phyloP scores from a whole-genome alignment of 2,797 vertebrate species.

The Pipistrellus kuhlii region DNA sequence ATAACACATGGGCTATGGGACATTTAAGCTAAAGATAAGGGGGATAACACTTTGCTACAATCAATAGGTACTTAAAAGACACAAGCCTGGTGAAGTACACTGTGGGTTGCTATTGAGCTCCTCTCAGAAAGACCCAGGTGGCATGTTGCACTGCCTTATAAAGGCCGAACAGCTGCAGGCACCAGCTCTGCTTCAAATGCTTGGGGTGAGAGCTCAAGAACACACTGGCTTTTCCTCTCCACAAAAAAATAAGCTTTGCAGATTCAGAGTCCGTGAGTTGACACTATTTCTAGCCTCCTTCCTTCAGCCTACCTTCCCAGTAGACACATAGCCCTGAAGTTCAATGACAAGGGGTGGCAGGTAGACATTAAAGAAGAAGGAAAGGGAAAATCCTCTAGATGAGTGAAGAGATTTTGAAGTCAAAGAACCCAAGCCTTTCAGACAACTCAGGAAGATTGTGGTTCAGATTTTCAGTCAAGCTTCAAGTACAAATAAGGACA shows the following conservation, averaged over 20 bases:
- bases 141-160: neutral
- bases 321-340: neutral
- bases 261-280: neutral
- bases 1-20: neutral
- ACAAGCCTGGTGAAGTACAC: neutral
- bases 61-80: neutral
- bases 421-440: neutral
- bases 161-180: neutral
- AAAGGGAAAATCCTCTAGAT: neutral
- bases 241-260: neutral
- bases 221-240: fast-evolving
- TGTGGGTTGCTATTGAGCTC: neutral
- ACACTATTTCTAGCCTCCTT: neutral
- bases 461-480: no score
- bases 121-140: neutral
- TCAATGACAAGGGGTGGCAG: neutral
- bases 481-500: neutral
- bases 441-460: neutral
- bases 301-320: neutral
- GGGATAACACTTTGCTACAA: neutral
- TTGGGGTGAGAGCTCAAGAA: neutral
- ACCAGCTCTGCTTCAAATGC: neutral
- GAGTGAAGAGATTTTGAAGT: neutral
- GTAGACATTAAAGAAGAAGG: neutral
- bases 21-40: neutral